Evolutionary conservation across 2,113 vertebrate species (phyloP).

Genomic region (Rhadina sibilatrix): DNA sequence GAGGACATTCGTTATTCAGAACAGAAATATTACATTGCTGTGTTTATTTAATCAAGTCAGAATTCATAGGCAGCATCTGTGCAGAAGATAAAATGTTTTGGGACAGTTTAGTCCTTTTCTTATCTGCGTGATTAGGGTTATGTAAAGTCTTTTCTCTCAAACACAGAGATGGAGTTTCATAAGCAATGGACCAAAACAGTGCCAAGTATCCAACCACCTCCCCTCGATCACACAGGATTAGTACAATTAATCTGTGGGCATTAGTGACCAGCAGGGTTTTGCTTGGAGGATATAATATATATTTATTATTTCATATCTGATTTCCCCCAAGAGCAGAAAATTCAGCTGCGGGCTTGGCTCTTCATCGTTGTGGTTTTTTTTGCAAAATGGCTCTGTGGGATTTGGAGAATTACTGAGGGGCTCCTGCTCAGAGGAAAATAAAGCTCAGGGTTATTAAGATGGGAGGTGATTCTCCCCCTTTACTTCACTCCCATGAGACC

Average conservation of each 20-base stretch:
- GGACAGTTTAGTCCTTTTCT: constrained; percentile 61
- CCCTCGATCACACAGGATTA: constrained; percentile 11
- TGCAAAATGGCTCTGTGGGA: background rate
- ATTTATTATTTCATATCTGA: constrained; percentile 65
- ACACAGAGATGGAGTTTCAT: constrained; percentile 49
- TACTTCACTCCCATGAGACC: background rate
- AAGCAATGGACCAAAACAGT: constrained; percentile 19
- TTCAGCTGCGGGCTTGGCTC: background rate
- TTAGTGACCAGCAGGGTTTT: constrained; percentile 39
- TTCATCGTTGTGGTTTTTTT: background rate
- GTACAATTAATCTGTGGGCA: constrained; percentile 63
- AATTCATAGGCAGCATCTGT: constrained; percentile 61
- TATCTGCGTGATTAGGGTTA: constrained; percentile 47
- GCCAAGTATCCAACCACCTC: constrained; percentile 25
- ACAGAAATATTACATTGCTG: background rate
- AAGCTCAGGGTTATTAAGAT: background rate
- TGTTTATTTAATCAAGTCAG: constrained; percentile 46
- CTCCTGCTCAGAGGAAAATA: background rate
- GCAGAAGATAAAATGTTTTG: constrained; percentile 48
- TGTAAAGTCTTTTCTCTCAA: constrained; percentile 51
- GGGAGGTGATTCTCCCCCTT: background rate
- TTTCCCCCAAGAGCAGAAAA: constrained; percentile 27
- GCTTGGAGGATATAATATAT: constrained; percentile 30
- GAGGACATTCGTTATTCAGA: background rate
- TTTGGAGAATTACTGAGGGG: background rate